Evolutionary conservation across 23 tunicate genomes (phyloP).

Genomic region (Trididemnum clinides): DNA sequence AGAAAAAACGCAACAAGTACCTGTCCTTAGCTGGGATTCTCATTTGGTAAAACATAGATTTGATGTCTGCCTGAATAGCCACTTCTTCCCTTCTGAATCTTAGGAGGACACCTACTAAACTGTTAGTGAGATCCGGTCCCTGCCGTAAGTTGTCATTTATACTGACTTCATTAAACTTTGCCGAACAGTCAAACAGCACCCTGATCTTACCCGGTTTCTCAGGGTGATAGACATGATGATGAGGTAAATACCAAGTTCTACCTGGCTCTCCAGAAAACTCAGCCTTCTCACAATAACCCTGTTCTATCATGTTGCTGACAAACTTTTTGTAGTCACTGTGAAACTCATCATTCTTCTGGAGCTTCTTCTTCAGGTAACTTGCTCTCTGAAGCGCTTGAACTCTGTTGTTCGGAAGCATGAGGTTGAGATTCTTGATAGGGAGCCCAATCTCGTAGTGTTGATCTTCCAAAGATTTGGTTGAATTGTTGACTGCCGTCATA

Average conservation of each 20-base stretch:
- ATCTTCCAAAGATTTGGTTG: constrained; percentile 14
- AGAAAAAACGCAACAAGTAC: constrained; percentile 18
- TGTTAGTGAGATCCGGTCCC: constrained; percentile 57
- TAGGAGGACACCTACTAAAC: constrained; percentile 21
- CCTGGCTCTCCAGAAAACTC: not conserved
- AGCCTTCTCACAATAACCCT: constrained; percentile 35
- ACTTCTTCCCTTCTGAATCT: constrained; percentile 27
- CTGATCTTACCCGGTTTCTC: no score
- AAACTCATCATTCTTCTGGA: no score
- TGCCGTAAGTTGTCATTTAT: constrained; percentile 24
- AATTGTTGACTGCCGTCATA: constrained; percentile 16
- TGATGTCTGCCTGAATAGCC: constrained; percentile 18
- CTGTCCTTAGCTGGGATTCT: constrained; percentile 27
- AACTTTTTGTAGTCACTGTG: no score
- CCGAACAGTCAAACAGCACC: constrained; percentile 49
- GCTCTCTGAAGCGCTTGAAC: constrained; percentile 23
- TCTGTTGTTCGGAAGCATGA: constrained; percentile 9
- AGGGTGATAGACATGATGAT: constrained; percentile 43
- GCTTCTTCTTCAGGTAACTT: constrained; percentile 5
- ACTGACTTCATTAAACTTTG: not conserved
- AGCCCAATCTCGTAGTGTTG: constrained; percentile 25
- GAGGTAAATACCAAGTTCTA: no score
- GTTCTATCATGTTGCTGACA: constrained; percentile 27
- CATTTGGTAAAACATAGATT: constrained; percentile 48
- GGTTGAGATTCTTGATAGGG: not conserved